Conservation (phyloP, 2,797 vertebrate genomes). For the Smutsia temminckii region DNA sequence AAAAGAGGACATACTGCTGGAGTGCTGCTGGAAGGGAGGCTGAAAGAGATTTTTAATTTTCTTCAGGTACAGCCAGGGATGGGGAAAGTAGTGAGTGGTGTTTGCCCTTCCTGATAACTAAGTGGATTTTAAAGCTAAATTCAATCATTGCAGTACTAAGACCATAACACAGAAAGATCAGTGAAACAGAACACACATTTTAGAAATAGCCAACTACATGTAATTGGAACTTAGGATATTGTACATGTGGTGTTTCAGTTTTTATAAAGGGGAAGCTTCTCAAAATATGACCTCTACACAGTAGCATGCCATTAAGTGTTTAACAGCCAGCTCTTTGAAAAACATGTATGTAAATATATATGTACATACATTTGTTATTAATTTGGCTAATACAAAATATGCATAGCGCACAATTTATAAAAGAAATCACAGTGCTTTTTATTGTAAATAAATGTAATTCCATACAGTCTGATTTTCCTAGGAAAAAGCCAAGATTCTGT, state of each 20-base stretch:
- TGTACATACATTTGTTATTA: not conserved
- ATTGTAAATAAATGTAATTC: slow-evolving; percentile 4
- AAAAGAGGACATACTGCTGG: not conserved
- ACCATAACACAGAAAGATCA: not conserved
- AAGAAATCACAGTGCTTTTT: not conserved
- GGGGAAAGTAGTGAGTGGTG: not conserved
- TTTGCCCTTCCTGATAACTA: not conserved
- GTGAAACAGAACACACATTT: slow-evolving; percentile 7
- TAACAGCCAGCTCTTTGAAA: not conserved
- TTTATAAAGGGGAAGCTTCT: not conserved
- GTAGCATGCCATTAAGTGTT: not conserved
- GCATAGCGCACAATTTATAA: not conserved
- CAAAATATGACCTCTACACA: not conserved
- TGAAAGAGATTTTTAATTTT: not conserved
- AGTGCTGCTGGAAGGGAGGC: not conserved
- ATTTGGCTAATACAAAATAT: slow-evolving; percentile 3
- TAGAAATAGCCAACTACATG: not conserved
- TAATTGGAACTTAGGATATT: not conserved
- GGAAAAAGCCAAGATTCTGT: not conserved
- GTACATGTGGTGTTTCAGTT: not conserved
- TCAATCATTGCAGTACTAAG: not conserved
- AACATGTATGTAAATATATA: not conserved
- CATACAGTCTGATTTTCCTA: not conserved
- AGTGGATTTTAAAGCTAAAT: slow-evolving; percentile 5
- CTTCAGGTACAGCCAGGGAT: not conserved